Base-by-base conservation (phyloP, 64 coral and sea anemone species). In the Montipora foliosa region DNA sequence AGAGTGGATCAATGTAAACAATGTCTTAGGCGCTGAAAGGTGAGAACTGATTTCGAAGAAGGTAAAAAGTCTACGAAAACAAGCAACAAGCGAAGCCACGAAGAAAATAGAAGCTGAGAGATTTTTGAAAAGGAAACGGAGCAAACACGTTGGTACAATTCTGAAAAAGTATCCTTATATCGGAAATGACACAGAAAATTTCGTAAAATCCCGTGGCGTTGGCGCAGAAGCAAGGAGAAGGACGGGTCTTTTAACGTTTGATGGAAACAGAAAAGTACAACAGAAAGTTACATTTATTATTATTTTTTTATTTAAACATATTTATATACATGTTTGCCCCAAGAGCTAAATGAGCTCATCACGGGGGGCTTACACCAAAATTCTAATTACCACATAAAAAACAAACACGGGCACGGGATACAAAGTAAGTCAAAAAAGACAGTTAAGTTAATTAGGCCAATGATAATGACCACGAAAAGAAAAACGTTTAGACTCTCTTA, bases 11-110 rank as follows among this genome's bases (percentile, higher is more conserved):
- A 45, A 78, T 78, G 76, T 51, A 51, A 45, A 78, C 37, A 51
- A 78, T 78, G 76, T 51, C 76, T 78, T 78, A 78, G 76, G 76
- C 1, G 76, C 37, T 78, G 76, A 78, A 78, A 51, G 37, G 12
- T 8, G 49, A 78, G 76, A 78, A 78, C 76, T 78, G 49, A 78
- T 78, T 78, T 78, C 76, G n/a, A 78, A 78, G 49, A 78, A 78
- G 76, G 76, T 78, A 51, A 78, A 78, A 78, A 78, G 76, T 78
- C 76, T 78, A 51, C 76, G 76, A 78, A 78, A 78, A 78, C 37
- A 78, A 8, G 76, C 76, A 78, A 51, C 76, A 78, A 78, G 76
- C 5, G 76, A 78, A 51, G 76, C 49, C 4, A 9, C n/a, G 49
- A 78, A 78, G 76, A 47, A 78, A 78, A 78, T 78, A 78, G 76